These are phyloP conservation scores for Caenorhabditis sp. DNA, from an alignment of 2,888 invertebrate species.

Conservation along the genomic window DNA sequence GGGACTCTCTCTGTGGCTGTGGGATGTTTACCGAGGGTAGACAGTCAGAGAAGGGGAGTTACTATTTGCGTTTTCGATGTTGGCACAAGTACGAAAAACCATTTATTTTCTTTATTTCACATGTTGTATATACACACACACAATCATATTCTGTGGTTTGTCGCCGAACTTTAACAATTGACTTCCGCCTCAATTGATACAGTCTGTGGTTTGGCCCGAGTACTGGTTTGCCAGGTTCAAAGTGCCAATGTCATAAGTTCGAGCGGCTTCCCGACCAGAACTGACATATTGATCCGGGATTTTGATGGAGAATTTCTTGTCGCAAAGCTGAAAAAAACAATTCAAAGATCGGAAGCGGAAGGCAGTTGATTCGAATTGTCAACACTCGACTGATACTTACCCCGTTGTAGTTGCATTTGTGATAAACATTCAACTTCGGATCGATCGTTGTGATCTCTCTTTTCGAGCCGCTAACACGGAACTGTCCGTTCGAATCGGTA, in stretches of 20 bases:
- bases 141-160: conserved; percentile 40
- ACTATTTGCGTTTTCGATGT: conserved; percentile 47
- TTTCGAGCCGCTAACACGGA: conserved; percentile 65
- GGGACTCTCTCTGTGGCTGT: conserved; percentile 3
- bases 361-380: too few species aligned
- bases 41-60: conserved; percentile 15
- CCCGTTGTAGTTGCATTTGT: conserved; percentile 74
- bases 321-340: conserved; percentile 58
- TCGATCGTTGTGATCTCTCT: conserved; percentile 70
- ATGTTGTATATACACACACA: conserved; percentile 43
- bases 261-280: conserved; percentile 59
- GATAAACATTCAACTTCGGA: conserved; percentile 73
- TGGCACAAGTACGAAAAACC: conserved; percentile 63
- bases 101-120: conserved; percentile 41
- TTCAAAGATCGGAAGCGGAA: background rate
- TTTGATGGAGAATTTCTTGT: conserved; percentile 72
- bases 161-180: conserved; percentile 43
- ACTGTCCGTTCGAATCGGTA: conserved; percentile 68
- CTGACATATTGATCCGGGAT: conserved; percentile 72
- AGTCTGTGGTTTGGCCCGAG: conserved; percentile 72
- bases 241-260: conserved; percentile 71
- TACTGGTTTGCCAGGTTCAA: conserved; percentile 73
- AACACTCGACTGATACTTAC: too few species aligned
- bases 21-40: conserved; percentile 39
- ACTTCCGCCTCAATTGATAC: conserved; percentile 63